A percentile compares a stretch with the other conserved stretches of the same genome.
These are phyloP conservation scores for Aptenodytes forsteri DNA, from an alignment of 2,113 vertebrate genomes.

Conservation along the genomic window DNA sequence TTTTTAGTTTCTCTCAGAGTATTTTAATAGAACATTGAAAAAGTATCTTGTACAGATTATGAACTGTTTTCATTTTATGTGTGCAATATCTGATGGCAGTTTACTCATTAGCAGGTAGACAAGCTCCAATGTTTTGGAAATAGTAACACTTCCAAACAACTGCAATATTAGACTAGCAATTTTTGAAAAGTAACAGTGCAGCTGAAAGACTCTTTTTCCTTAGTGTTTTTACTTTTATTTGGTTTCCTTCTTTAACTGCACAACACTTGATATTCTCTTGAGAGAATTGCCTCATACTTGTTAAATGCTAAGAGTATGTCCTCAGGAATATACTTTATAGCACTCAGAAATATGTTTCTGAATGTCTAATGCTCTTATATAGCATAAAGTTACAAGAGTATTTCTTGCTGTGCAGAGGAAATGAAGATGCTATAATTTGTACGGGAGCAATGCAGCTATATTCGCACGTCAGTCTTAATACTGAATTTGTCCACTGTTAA, in stretches of 20 bases:
- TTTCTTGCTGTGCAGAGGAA: background rate
- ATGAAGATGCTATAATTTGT: background rate
- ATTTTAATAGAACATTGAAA: background rate
- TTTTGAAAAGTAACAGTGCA: background rate
- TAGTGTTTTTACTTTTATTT: background rate
- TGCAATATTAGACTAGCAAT: background rate
- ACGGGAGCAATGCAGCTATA: background rate
- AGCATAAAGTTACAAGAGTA: background rate
- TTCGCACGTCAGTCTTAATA: background rate
- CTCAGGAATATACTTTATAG: background rate
- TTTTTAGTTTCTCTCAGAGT: constrained; percentile 53
- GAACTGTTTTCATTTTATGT: background rate
- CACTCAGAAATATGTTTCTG: background rate
- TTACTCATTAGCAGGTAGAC: background rate
- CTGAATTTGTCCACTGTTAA: background rate
- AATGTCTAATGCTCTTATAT: background rate
- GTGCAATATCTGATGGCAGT: background rate
- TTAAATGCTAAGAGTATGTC: background rate
- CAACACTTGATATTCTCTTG: background rate
- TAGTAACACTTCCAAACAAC: background rate
- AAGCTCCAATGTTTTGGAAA: background rate
- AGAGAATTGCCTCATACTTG: background rate
- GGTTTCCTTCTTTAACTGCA: background rate
- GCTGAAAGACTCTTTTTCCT: background rate
- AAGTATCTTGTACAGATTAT: background rate